These are phyloP conservation scores for Idaea aversata DNA, from an alignment of 2,888 invertebrate genomes.

Conservation along the genomic window DNA sequence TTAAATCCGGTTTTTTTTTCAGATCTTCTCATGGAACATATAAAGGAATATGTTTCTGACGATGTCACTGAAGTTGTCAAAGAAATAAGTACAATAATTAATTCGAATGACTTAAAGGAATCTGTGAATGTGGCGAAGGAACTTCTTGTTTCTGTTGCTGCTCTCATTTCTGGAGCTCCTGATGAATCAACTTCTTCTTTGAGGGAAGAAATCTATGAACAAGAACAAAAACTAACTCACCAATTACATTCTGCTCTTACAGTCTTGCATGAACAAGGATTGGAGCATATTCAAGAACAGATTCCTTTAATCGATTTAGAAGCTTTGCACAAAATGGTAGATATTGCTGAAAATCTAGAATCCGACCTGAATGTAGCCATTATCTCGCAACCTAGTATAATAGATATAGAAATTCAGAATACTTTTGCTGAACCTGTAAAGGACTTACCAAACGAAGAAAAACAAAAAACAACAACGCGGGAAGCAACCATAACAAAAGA, in stretches of 20 bases:
- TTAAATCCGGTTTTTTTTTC: constrained; percentile 21
- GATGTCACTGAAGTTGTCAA: constrained; percentile 36
- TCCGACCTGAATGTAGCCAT: constrained; percentile 24
- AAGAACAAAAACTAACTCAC: constrained; percentile 31
- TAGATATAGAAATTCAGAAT: neutral
- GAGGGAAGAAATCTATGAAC: constrained; percentile 22
- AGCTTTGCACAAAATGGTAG: constrained; percentile 23
- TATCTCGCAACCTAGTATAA: constrained; percentile 9
- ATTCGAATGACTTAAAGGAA: constrained; percentile 36
- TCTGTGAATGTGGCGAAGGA: constrained; percentile 42
- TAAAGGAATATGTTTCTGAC: constrained; percentile 45
- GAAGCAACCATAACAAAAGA: neutral
- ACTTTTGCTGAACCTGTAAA: neutral
- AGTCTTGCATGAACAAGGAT: constrained; percentile 26
- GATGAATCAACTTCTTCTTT: constrained; percentile 17
- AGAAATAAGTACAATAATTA: constrained; percentile 31
- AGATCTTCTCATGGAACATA: constrained; percentile 42
- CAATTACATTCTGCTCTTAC: constrained; percentile 34
- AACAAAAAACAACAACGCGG: neutral
- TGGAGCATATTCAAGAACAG: constrained; percentile 29
- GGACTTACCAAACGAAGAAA: constrained; percentile 1
- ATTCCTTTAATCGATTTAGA: constrained; percentile 19
- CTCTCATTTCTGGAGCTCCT: constrained; percentile 15
- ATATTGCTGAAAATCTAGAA: constrained; percentile 28
- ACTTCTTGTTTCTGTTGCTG: constrained; percentile 36